Evolutionary conservation across 2,888 invertebrate species (phyloP).

Genomic region (Lasioglossum pauxillum): DNA sequence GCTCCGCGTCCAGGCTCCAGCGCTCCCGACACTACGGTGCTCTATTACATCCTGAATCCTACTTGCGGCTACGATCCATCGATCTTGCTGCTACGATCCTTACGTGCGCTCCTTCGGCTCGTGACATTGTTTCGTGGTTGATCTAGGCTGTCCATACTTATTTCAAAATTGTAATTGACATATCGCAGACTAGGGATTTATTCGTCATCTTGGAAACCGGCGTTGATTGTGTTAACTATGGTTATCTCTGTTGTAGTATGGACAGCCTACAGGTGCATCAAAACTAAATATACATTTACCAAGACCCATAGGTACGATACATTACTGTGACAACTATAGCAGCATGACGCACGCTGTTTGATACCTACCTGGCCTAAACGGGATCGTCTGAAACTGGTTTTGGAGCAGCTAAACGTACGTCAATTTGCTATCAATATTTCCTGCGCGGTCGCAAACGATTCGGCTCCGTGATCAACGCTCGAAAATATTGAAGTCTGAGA

Average conservation of each 20-base stretch:
- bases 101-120: constrained; percentile 73
- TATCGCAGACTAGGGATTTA: background rate
- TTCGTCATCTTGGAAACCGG: background rate
- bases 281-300: constrained; percentile 55
- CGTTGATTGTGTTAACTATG: background rate
- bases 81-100: constrained; percentile 80
- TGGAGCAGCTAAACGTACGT: constrained; percentile 38
- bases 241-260: constrained; percentile 16
- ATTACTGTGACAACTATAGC: constrained; percentile 50
- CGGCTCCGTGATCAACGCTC: background rate
- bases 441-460: constrained; percentile 32
- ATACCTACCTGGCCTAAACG: constrained; percentile 26
- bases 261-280: constrained; percentile 53
- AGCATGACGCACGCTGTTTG: constrained; percentile 49
- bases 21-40: constrained; percentile 84
- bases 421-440: constrained; percentile 38
- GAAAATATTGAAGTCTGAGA: background rate
- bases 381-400: background rate
- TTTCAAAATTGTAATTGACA: background rate
- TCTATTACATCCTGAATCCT: constrained; percentile 75
- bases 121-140: constrained; percentile 54
- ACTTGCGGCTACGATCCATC: constrained; percentile 74
- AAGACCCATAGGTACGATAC: constrained; percentile 50
- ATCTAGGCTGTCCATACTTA: constrained; percentile 42
- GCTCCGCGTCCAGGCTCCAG: constrained; percentile 83